Conservation (phyloP, 2,888 invertebrate genomes). For the Drosophila birchii region DNA sequence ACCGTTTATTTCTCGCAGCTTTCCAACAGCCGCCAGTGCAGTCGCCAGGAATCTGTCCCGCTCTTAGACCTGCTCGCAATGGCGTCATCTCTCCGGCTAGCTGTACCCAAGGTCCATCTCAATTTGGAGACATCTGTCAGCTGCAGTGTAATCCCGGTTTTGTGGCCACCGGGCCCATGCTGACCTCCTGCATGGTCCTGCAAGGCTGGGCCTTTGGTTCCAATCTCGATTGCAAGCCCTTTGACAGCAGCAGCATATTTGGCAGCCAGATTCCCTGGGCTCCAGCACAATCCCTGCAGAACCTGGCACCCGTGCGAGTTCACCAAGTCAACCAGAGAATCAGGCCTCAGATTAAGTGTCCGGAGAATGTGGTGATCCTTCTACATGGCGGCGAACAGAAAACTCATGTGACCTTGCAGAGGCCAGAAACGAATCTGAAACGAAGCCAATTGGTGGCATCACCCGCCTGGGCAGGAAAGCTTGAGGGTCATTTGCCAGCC, state of each 20-base stretch:
- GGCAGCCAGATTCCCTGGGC: slow-evolving; percentile 9
- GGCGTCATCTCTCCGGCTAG: slow-evolving; percentile 86
- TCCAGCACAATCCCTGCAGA: not conserved
- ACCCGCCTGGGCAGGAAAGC: slow-evolving; percentile 87
- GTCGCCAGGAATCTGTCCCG: slow-evolving; percentile 85
- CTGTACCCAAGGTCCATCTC: slow-evolving; percentile 85
- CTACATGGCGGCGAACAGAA: slow-evolving; percentile 84
- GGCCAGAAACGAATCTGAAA: slow-evolving; percentile 88
- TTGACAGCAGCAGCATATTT: slow-evolving; percentile 12
- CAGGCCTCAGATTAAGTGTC: slow-evolving; percentile 88
- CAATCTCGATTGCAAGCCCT: slow-evolving; percentile 78
- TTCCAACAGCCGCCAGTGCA: not conserved
- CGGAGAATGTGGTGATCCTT: slow-evolving; percentile 87
- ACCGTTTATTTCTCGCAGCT: not conserved
- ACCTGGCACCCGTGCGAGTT: not conserved
- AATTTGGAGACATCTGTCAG: slow-evolving; percentile 85
- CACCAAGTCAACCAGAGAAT: slow-evolving; percentile 74
- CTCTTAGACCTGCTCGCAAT: slow-evolving; percentile 84
- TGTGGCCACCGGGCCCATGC: slow-evolving; percentile 78
- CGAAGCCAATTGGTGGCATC: slow-evolving; percentile 87
- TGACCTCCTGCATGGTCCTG: slow-evolving; percentile 80
- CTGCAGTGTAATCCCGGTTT: slow-evolving; percentile 86
- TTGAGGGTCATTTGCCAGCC: slow-evolving; percentile 87
- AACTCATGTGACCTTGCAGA: slow-evolving; percentile 85
- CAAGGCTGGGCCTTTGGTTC: slow-evolving; percentile 83